phyloP scores from a whole-genome alignment of 2,113 vertebrate species.

The Abramis brama region DNA sequence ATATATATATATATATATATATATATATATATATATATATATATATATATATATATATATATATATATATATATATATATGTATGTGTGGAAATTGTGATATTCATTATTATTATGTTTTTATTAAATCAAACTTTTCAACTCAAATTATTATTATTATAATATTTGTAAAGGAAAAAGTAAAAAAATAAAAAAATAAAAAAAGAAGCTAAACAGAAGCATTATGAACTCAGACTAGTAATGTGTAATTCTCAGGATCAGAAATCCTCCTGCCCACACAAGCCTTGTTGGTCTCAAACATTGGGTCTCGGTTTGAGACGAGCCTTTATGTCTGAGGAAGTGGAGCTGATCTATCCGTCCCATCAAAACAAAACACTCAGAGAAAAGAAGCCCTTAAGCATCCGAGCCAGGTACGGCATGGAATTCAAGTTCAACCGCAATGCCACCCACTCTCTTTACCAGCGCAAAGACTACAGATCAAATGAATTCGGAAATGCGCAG shows the following conservation, averaged over 20 bases:
- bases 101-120: not conserved
- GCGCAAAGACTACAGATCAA: constrained; percentile 53
- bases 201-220: not conserved
- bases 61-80: too few species aligned
- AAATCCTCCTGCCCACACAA: constrained; percentile 2
- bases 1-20: too few species aligned
- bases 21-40: too few species aligned
- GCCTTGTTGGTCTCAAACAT: not conserved
- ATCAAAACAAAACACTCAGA: constrained; percentile 46
- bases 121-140: not conserved
- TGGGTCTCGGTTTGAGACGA: not conserved
- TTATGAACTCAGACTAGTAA: not conserved
- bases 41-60: too few species aligned
- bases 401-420: constrained; percentile 33
- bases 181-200: not conserved
- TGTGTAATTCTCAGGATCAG: not conserved
- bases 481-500: constrained; percentile 70
- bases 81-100: not conserved
- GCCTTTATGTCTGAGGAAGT: constrained; percentile 20
- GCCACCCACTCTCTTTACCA: constrained; percentile 44
- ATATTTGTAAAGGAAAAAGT: not conserved
- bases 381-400: constrained; percentile 35
- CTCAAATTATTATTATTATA: not conserved
- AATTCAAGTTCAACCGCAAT: constrained; percentile 19
- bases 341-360: constrained; percentile 26